Percentiles rank a stretch among this genome's conserved stretches.
Evolutionary conservation across 2,888 invertebrate species (phyloP).

Genomic region (Lycophotia porphyrea): DNA sequence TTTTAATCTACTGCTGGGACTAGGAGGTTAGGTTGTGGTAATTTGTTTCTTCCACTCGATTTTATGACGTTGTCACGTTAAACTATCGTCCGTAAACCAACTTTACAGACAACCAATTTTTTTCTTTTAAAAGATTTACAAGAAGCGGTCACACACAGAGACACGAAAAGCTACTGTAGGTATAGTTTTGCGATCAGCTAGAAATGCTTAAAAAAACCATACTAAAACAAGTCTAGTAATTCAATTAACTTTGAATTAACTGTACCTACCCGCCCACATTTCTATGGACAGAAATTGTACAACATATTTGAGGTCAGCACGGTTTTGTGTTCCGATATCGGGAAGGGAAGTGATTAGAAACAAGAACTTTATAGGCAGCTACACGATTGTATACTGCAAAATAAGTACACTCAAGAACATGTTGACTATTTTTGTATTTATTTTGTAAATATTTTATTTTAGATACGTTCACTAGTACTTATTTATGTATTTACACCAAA

Average conservation of each 20-base stretch:
- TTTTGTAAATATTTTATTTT: too few relatives aligned
- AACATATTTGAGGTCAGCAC: slow-evolving; percentile 19
- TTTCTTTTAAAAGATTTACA: too few relatives aligned
- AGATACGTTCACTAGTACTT: too few relatives aligned
- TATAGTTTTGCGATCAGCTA: too few relatives aligned
- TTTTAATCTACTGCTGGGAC: too few relatives aligned
- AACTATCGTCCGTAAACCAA: too few relatives aligned
- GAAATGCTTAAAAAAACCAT: not conserved
- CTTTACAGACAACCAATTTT: too few relatives aligned
- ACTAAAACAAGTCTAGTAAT: not conserved
- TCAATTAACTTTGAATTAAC: not conserved
- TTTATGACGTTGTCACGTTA: too few relatives aligned
- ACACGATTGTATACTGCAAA: not conserved
- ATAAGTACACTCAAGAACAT: not conserved
- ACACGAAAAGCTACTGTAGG: not conserved
- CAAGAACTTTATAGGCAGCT: slow-evolving; percentile 1
- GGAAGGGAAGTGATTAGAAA: slow-evolving; percentile 30
- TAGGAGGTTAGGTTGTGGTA: too few relatives aligned
- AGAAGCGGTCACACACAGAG: too few relatives aligned
- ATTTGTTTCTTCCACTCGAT: too few relatives aligned
- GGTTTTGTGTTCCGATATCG: slow-evolving; percentile 21
- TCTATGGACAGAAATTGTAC: not conserved
- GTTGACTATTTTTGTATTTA: not conserved
- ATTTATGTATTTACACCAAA: too few relatives aligned
- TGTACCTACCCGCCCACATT: slow-evolving; percentile 18